Base-by-base conservation (phyloP, 2,888 invertebrate species). In the Enoplolaimus lenunculus region DNA sequence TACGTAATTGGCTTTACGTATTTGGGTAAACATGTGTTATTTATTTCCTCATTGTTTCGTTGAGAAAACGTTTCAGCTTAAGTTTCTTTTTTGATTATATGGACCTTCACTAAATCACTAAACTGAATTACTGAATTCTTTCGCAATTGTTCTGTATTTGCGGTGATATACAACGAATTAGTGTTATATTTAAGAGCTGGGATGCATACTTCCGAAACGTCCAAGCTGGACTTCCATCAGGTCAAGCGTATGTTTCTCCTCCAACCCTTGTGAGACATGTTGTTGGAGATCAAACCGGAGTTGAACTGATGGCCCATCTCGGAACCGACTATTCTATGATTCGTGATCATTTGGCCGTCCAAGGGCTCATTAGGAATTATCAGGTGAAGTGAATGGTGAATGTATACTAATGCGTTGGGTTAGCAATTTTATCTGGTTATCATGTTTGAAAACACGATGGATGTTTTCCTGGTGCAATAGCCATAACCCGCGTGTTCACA, bases 331-430 rank as follows among this genome's bases (percentile, higher is more conserved):
- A n/a, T n/a, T n/a, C n/a, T n/a, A n/a, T n/a, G n/a, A n/a, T n/a
- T n/a, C n/a, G n/a, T n/a, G 95, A 97, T 82, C 94, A 95, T 85
- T 86, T 95, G 74, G 92, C 94, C 65, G 94, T 97, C 3, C 94
- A 95, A 82, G 93, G 93, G 72, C 93, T 97, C 82, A 95, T 97
- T 81, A 86, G 95, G 81, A 93, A 94, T 80, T 97, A 95, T 82
- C 95, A 97, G 91, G 95, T 95, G 88, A 29, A 29, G 21, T 69
- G 13, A 13, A 60, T 57, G 72, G 30, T 57, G 79, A 78, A 71
- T 28, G 68, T 71, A 57, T 3, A 31, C 7, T 64, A 57, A 57
- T 57, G n/a, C 57, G n/a, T 57, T 13, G 13, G n/a, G n/a, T 64
- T 29, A 29, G 59, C 1, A 30, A 28, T 1, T 72, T 30, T 13